Base-by-base conservation (phyloP, 2,797 vertebrate species). In the Pelodytes ibericus region DNA sequence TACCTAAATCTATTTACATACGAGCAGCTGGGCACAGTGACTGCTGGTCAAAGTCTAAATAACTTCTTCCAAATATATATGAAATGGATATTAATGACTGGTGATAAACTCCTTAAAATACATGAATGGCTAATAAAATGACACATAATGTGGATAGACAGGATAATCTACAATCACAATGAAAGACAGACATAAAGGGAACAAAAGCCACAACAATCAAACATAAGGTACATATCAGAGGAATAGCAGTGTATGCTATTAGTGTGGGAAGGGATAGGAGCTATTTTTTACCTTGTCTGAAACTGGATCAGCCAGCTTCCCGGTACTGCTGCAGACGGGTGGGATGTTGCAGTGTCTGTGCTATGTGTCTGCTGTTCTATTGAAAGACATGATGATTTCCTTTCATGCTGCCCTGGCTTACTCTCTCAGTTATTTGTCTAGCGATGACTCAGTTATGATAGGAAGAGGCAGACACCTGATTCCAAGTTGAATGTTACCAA, bases 311-410 rank as follows among this genome's bases (percentile, higher is more conserved):
- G 44, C 16, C 44, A 15, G 44, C 44, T 47, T 47, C 44, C 44
- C 44, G 16, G 44, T 47, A 47, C 4, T 47, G 44, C 44, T 47
- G 44, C 44, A 47, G 44, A 47, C 44, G 44, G 44, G 20, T 56
- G 51, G n/a, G 51, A 56, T 56, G 56, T 24, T 58, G 56, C 56
- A 58, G 56, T 58, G 56, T 58, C 56, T 58, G 51, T 56, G 56
- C 25, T 58, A 58, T 27, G 25, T 58, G 56, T 58, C 56, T 29
- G 56, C 56, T 29, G 56, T 58, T 25, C 27, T 58, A 58, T 29
- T 58, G 56, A 58, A 58, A 58, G 56, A 58, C 56, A 58, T 58
- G 56, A 58, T 58, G 24, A 27, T 58, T 58, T 27, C 25, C 56
- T 27, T 58, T 27, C 24, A 10, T 58, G 56, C 56, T 58, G 25